These are phyloP conservation scores for Theodoxus fluviatilis DNA, from an alignment of 2,888 invertebrate genomes.

Conservation along the genomic window DNA sequence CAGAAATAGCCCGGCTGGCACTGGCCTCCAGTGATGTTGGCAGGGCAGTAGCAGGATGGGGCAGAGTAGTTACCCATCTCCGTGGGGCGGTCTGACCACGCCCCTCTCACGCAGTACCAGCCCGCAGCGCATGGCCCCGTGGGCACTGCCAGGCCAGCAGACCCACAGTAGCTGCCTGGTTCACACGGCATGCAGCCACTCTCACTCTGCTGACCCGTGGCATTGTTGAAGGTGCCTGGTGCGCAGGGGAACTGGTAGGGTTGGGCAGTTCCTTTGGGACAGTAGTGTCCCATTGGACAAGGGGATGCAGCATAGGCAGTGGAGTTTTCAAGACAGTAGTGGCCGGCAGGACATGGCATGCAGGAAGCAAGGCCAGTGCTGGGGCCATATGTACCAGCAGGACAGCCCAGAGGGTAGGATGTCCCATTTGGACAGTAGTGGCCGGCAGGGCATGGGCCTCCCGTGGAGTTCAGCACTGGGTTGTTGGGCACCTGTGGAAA, in stretches of 20 bases:
- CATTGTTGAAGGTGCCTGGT: conserved; percentile 51
- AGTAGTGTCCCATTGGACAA: conserved; percentile 56
- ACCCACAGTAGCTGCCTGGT: conserved; percentile 55
- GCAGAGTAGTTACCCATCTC: conserved; percentile 53
- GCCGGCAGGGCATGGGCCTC: conserved; percentile 59
- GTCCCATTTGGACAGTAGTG: conserved; percentile 61
- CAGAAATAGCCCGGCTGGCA: conserved; percentile 58
- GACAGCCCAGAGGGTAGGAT: conserved; percentile 48
- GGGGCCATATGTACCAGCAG: conserved; percentile 46
- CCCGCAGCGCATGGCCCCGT: conserved; percentile 54
- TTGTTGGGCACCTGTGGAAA: conserved; percentile 47
- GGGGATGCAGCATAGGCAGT: conserved; percentile 39
- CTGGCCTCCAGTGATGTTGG: conserved; percentile 56
- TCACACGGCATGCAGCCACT: conserved; percentile 57
- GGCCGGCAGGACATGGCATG: conserved; percentile 44
- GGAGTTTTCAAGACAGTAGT: conserved; percentile 47
- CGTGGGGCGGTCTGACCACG: conserved; percentile 52
- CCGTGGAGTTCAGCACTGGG: conserved; percentile 41
- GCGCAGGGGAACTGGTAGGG: conserved; percentile 53
- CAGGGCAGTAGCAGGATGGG: conserved; percentile 51
- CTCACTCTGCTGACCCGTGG: conserved; percentile 42
- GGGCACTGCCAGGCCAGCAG: conserved; percentile 44
- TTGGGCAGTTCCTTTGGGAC: conserved; percentile 46
- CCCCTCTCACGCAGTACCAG: conserved; percentile 61
- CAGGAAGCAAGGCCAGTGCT: conserved; percentile 40